Percentiles rank a stretch among this genome's conserved stretches.
Evolutionary conservation across 2,797 vertebrate genomes (phyloP).

Genomic region (Bradypodion ventrale): DNA sequence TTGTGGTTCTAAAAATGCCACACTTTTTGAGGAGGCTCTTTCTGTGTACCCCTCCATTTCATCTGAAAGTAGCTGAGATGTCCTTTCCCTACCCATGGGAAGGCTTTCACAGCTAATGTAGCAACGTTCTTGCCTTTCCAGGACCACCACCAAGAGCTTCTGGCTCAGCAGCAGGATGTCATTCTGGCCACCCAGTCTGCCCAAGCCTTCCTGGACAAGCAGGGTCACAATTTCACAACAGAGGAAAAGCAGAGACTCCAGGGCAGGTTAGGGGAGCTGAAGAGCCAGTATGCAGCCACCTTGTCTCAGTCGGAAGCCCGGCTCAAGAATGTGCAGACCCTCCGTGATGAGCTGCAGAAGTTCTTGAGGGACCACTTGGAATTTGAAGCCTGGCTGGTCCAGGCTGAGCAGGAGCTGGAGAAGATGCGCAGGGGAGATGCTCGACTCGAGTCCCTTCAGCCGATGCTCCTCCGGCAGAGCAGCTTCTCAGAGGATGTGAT

Average conservation of each 20-base stretch:
- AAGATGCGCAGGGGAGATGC: slow-evolving; percentile 78
- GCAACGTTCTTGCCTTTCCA: slow-evolving; percentile 54
- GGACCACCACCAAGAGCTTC: slow-evolving; percentile 88
- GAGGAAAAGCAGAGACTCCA: slow-evolving; percentile 82
- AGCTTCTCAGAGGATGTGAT: slow-evolving; percentile 93
- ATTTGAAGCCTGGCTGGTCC: slow-evolving; percentile 87
- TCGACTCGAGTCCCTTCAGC: slow-evolving; percentile 72
- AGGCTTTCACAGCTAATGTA: not conserved
- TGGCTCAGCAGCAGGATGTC: slow-evolving; percentile 89
- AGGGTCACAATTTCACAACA: slow-evolving; percentile 80
- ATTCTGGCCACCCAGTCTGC: slow-evolving; percentile 87
- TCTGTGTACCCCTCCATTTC: too few relatives aligned
- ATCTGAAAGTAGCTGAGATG: not conserved
- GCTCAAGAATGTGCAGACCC: slow-evolving; percentile 83
- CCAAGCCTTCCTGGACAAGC: slow-evolving; percentile 87
- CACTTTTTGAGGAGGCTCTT: too few relatives aligned
- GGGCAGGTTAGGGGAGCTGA: slow-evolving; percentile 80
- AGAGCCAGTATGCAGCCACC: slow-evolving; percentile 80
- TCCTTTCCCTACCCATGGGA: not conserved
- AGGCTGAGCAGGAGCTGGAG: slow-evolving; percentile 85
- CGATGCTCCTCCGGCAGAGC: slow-evolving; percentile 82
- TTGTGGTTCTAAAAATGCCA: too few relatives aligned
- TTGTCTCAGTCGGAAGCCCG: slow-evolving; percentile 83
- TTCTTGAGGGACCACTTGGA: slow-evolving; percentile 87
- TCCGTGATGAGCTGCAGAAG: slow-evolving; percentile 89